These are phyloP conservation scores for Atherinomorus stipes DNA, from an alignment of 2,113 vertebrate species.

Conservation along the genomic window DNA sequence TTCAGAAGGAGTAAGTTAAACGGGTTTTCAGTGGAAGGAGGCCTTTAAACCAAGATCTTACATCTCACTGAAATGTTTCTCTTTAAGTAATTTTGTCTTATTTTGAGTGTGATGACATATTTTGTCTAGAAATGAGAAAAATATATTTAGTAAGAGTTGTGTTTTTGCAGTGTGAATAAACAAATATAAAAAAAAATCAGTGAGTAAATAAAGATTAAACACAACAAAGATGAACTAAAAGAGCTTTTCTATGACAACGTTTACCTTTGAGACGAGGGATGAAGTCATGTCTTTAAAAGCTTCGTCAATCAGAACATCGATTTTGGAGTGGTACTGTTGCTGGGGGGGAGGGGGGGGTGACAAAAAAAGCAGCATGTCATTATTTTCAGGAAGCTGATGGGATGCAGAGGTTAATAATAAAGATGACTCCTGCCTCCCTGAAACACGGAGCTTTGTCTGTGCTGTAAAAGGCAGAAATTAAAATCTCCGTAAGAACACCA, in stretches of 20 bases:
- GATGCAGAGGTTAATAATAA: conserved; percentile 21
- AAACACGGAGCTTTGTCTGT: conserved; percentile 26
- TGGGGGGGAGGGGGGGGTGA: conserved; percentile 51
- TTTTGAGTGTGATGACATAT: too few relatives aligned
- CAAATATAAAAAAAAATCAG: too few relatives aligned
- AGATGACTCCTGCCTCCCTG: conserved; percentile 28
- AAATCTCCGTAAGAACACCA: conserved; percentile 34
- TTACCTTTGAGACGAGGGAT: conserved; percentile 94
- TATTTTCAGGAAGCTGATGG: conserved; percentile 36
- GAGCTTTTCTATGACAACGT: neutral
- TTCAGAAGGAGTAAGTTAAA: too few relatives aligned
- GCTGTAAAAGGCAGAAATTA: conserved; percentile 43
- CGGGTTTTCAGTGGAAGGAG: too few relatives aligned
- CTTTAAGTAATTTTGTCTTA: too few relatives aligned
- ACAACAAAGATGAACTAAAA: neutral
- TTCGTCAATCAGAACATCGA: conserved; percentile 95
- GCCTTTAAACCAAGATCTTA: too few relatives aligned
- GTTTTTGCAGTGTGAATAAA: too few relatives aligned
- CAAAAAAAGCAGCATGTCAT: conserved; percentile 33
- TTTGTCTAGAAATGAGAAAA: too few relatives aligned
- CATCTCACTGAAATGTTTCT: too few relatives aligned
- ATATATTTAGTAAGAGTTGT: too few relatives aligned
- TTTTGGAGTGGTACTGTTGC: conserved; percentile 99
- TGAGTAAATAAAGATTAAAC: neutral
- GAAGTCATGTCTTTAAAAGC: conserved; percentile 94